Evolutionary conservation across 2,888 invertebrate genomes (phyloP), one percentile per base, ranked within the genome.

Genomic region (Eulithis testata): DNA sequence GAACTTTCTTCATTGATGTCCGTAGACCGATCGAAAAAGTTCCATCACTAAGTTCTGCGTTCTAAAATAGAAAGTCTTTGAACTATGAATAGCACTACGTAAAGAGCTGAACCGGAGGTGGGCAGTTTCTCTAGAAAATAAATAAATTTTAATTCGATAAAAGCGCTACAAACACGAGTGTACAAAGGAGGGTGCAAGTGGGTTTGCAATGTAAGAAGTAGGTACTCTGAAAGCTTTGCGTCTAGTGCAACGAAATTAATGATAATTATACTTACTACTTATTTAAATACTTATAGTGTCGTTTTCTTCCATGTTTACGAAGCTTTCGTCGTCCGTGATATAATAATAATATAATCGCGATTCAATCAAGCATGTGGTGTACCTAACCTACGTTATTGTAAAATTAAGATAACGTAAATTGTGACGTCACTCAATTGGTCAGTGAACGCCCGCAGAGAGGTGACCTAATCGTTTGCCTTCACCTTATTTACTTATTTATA

Each of bases 391-490:
- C 49, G 49, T 49, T 49, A 49, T 21, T 49, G 49, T 49, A 49
- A 49, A 21, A 49, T 21, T 21, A 49, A 11, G 21, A 49, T 49
- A 49, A 4, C 44, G 44, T 44, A n/a, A 44, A n/a, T 57, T 50
- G 65, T 81, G 77, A 80, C 79, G 78, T 75, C 73, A 45, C 44
- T 50, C 67, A 21, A 67, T 60, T 60, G 65, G 67, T 62, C 63
- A 65, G 59, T 71, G 60, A 69, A 75, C 69, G 69, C 70, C 65
- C 61, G 72, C 60, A 60, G 68, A 76, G 77, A 79, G 82, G 80
- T 86, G 85, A 88, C 83, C 82, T 81, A 79, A 85, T 83, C 75
- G 76, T 75, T 82, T 75, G 75, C 80, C 82, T 83, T 85, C 80
- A 84, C 84, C 83, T 82, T 84, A 82, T 81, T 84, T 76, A 75